Evolutionary conservation across 2,797 vertebrate species (phyloP).

Genomic region (Neopelma chrysocephalum): DNA sequence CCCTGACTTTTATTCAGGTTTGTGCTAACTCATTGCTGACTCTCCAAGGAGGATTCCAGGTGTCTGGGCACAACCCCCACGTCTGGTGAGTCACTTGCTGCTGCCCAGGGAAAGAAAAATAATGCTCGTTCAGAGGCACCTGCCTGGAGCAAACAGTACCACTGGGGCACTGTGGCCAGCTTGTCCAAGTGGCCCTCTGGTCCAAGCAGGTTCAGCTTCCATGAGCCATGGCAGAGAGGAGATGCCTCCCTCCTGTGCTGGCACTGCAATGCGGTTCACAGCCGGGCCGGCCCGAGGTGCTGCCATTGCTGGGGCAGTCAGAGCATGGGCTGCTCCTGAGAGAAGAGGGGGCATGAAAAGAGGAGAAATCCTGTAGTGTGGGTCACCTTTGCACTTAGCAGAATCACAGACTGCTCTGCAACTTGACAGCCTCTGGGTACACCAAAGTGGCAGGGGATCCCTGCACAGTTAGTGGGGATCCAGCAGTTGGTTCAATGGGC

Average conservation of each 20-base stretch:
- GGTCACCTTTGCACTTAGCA: not conserved
- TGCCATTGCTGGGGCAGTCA: rapidly evolving
- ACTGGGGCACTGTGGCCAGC: not conserved
- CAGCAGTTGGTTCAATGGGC: not conserved
- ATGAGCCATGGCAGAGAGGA: rapidly evolving
- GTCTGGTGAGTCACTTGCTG: not conserved
- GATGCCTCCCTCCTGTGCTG: not conserved
- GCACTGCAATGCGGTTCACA: not conserved
- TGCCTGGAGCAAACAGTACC: not conserved
- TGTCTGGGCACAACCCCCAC: not conserved
- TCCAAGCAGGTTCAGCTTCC: not conserved
- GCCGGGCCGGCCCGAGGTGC: not conserved
- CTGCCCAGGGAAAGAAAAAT: not conserved
- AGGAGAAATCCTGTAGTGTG: not conserved
- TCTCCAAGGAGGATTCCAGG: not conserved
- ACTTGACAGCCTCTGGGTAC: not conserved
- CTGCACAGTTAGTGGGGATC: not conserved
- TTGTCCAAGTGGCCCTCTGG: no score
- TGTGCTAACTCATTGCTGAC: not conserved
- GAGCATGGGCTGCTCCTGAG: not conserved
- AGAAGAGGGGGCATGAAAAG: rapidly evolving
- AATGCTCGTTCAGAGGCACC: not conserved
- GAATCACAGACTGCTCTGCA: not conserved
- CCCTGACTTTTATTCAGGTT: not conserved
- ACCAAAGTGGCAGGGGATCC: not conserved